Evolutionary conservation across 2,888 invertebrate genomes (phyloP), one percentile per base, ranked within the genome.

Genomic region (Nemoura dubitans): DNA sequence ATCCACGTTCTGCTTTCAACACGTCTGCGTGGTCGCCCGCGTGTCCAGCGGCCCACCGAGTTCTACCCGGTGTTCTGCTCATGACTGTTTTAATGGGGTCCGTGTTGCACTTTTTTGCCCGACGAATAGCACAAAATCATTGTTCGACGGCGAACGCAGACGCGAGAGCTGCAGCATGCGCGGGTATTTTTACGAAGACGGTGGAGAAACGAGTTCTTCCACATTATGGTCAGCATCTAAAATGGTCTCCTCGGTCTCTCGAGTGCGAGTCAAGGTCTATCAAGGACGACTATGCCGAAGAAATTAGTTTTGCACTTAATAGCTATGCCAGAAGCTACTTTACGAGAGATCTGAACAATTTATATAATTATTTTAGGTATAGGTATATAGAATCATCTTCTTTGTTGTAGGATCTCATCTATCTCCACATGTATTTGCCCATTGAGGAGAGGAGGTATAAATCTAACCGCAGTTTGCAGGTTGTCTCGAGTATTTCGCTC

Each of bases 251-350:
- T n/a, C n/a, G n/a, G 59, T 1, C 14, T 14, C 21, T 59, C n/a
- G n/a, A n/a, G n/a, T n/a, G n/a, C n/a, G 59, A 59, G 59, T 59
- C 59, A 59, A 59, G 59, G 59, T 59, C 59, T 59, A 59, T 59
- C 59, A 59, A 59, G 59, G 59, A 59, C 59, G 59, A 59, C 21
- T 3, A 3, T 59, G 59, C 16, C 59, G 21, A 7, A 59, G 59
- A 59, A 59, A 59, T 59, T 59, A 59, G 59, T 59, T 59, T 59
- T 59, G 59, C 59, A 21, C 16, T 21, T 59, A 59, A 59, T 59
- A 59, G 59, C 59, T 59, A 59, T 59, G 59, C 59, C 59, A 59
- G 59, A 59, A 59, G 59, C 59, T 59, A 59, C 59, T 59, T 59
- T 59, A 59, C 59, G 59, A 59, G 59, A 21, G 59, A 10, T 59